These are phyloP conservation scores for Myotis brandtii DNA, from an alignment of 2,113 vertebrate genomes.

Conservation along the genomic window DNA sequence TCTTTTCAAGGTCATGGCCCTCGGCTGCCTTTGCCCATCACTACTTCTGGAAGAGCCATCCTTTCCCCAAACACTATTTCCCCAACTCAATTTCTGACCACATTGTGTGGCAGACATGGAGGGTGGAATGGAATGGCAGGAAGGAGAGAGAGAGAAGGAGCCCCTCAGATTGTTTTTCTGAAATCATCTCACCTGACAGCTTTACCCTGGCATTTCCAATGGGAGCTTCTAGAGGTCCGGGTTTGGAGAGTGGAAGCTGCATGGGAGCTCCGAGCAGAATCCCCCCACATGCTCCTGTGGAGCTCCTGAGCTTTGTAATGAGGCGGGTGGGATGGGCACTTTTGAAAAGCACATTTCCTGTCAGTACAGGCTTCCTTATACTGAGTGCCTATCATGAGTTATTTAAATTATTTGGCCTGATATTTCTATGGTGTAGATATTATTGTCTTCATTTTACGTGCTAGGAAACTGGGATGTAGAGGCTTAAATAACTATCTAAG, in stretches of 20 bases:
- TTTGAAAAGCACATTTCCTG: background rate
- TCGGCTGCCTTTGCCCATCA: background rate
- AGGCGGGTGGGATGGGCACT: background rate
- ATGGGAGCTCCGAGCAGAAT: background rate
- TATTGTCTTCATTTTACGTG: background rate
- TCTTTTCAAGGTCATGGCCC: background rate
- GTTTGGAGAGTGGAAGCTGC: background rate
- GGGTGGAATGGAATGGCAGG: too few species aligned
- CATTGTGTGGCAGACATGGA: too few species aligned
- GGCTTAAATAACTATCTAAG: background rate
- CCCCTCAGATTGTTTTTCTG: background rate
- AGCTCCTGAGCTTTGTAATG: background rate
- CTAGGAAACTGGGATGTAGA: constrained; percentile 23
- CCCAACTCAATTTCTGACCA: background rate
- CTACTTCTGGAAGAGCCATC: background rate
- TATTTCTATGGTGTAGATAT: background rate
- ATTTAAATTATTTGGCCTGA: background rate
- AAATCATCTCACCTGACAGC: background rate
- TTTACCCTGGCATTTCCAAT: background rate
- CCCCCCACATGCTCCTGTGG: background rate
- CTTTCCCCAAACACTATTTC: background rate
- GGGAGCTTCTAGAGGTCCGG: background rate
- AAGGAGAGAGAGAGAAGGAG: background rate
- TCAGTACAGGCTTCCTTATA: background rate
- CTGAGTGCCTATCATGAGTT: background rate